Base-by-base conservation (phyloP, 2,888 invertebrate species). In the Cryptocheilus praepositus region DNA sequence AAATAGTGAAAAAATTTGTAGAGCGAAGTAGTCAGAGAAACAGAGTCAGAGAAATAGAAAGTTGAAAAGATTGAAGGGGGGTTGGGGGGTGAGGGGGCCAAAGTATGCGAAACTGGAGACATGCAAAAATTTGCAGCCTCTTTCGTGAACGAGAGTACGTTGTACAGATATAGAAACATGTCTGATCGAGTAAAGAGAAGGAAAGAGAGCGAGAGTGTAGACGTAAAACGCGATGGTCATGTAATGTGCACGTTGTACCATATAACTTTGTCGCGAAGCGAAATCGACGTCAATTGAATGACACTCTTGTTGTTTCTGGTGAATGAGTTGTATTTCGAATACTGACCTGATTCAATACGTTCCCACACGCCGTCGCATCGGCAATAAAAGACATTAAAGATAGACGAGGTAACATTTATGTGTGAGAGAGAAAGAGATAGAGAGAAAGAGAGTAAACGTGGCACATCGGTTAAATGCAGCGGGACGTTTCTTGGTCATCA, bases 71-170 rank as follows among this genome's bases (percentile, higher is more conserved):
- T 1, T 18, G 18, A 52, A 18, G 11, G 15, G 36, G 21, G 11
- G 18, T 7, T 21, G 15, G 36, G 21, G 11, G 18, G 13, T 21
- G 44, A n/a, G 18, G 28, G n/a, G 49, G 49, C 0, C 49, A n/a
- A 49, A 49, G 49, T 16, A 8, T 18, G 49, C 5, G 46, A 49
- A 15, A 63, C 13, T 56, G 2, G 45, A n/a, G 49, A 28, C 18
- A 25, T 28, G 56, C 13, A 51, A 21, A 51, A 18, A 46, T 52
- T 59, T 56, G 68, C 62, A 74, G 71, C 64, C 65, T 71, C 64
- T 68, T 64, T 66, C 61, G 60, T 53, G 53, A 53, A 1, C 22
- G 53, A 53, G 53, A n/a, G 5, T 15, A 25, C n/a, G 25, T 53
- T 15, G 22, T 53, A 21, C 15, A 22, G n/a, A 53, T 25, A 22